Evolutionary conservation across 1,140 invertebrate species (phyloP).

Genomic region (Drosophila nebulosa): DNA sequence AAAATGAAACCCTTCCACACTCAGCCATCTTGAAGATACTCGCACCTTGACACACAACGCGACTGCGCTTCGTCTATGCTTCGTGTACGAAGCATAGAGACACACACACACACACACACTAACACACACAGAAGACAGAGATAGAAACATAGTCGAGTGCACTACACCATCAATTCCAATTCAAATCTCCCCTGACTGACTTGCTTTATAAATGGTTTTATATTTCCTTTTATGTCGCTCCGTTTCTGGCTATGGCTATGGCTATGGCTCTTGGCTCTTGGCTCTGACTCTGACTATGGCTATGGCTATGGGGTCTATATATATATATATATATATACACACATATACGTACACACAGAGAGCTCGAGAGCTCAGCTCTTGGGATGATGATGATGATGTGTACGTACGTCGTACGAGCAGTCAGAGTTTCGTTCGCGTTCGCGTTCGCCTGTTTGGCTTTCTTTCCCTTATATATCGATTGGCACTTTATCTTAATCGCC

Average conservation of each 20-base stretch:
- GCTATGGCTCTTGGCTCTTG: background rate
- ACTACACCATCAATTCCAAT: conserved; percentile 78
- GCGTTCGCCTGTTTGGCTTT: conserved; percentile 47
- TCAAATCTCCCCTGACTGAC: conserved; percentile 78
- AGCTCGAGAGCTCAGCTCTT: conserved; percentile 34
- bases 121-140: conserved; percentile 14
- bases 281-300: conserved; percentile 29
- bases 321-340: too few species aligned
- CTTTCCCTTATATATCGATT: conserved; percentile 79
- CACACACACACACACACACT: conserved; percentile 13
- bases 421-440: conserved; percentile 22
- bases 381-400: conserved; percentile 28
- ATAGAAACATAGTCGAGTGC: conserved; percentile 51
- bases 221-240: conserved; percentile 77
- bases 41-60: conserved; percentile 70
- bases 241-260: conserved; percentile 13
- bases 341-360: conserved; percentile 36
- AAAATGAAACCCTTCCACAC: conserved; percentile 54
- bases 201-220: conserved; percentile 80
- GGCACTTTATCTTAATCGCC: conserved; percentile 79
- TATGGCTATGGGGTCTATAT: background rate
- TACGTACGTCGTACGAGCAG: conserved; percentile 29
- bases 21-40: conserved; percentile 60
- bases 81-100: conserved; percentile 32
- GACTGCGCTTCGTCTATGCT: conserved; percentile 65